These are phyloP conservation scores for Netelia virgata DNA, from an alignment of 2,888 invertebrate species.

Conservation along the genomic window DNA sequence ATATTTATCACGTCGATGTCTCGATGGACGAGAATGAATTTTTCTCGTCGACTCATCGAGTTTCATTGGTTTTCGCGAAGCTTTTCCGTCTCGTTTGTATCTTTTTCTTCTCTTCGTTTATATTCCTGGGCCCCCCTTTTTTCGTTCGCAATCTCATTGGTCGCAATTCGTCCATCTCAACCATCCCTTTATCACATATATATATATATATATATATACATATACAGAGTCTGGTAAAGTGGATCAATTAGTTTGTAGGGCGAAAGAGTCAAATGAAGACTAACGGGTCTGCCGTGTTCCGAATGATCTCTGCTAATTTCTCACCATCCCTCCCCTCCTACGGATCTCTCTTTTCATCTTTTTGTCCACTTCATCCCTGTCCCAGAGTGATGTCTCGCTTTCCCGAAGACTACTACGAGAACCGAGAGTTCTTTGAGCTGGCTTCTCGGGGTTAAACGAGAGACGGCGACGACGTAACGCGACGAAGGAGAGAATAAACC, in stretches of 20 bases:
- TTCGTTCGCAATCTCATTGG: constrained; percentile 11
- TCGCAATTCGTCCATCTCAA: constrained; percentile 50
- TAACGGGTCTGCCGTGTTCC: constrained; percentile 62
- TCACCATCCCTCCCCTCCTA: constrained; percentile 10
- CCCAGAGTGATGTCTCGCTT: not conserved
- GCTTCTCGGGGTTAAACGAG: constrained; percentile 4
- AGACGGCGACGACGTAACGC: constrained; percentile 24
- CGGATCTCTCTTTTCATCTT: constrained; percentile 26
- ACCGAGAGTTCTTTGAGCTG: constrained; percentile 2
- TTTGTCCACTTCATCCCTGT: constrained; percentile 12
- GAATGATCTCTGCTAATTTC: constrained; percentile 45
- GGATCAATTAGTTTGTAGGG: constrained; percentile 58
- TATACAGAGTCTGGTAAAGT: constrained; percentile 44
- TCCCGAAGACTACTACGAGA: constrained; percentile 12
- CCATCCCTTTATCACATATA: not conserved
- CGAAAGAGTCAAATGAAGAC: constrained; percentile 68
- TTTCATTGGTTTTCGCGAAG: constrained; percentile 49
- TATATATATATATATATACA: not conserved
- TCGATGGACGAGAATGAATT: constrained; percentile 18
- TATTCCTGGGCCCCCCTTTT: constrained; percentile 10
- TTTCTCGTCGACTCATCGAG: constrained; percentile 58
- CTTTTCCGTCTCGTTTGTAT: constrained; percentile 37
- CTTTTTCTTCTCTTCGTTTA: constrained; percentile 21
- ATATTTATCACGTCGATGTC: constrained; percentile 44
- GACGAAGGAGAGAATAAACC: not conserved